Base-by-base conservation (phyloP, 2,888 invertebrate species). In the Caenorhabditis drosophilae region DNA sequence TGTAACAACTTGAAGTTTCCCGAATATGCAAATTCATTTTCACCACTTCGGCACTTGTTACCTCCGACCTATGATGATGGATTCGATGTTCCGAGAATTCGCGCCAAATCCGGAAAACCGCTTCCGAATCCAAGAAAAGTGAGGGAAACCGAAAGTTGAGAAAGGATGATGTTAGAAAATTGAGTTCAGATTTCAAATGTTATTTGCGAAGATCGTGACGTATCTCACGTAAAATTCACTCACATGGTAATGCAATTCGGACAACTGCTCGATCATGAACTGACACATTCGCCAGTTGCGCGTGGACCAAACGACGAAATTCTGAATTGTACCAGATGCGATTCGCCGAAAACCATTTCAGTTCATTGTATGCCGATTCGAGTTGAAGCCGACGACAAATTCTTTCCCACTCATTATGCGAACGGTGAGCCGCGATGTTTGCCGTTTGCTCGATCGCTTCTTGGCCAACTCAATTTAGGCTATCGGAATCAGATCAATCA, bases 301-400 rank as follows among this genome's bases (percentile, higher is more conserved):
- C 66, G 81, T 50, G 83, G 80, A 12, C 82, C 83, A 11, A 78
- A 81, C 58, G 80, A 81, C 35, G 76, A 80, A 54, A 76, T 81
- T 31, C 62, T 83, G 44, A 83, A 83, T 60, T 83, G 83, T 61
- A 79, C 27, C 23, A 72, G 91, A 0, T 95, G 95, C 83, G 92
- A 94, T 82, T 92, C 93, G 0, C 88, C 90, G 0, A 88, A 90
- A 58, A 92, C 91, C 0, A 92, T 94, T 1, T 95, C 95, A 83
- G 93, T 93, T 0, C 94, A 95, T 83, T 95, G 95, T 83, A 90
- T 91, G 86, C 95, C 95, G 0, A 92, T 96, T 86, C 90, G 90
- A 0, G 90, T 95, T 0, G 94, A 94, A 0, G 84, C 89, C 0
- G 91, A 91, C 0, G 95, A 96, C 85, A 91, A 92, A 67, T 92